These are phyloP conservation scores for Enteromius treurensis DNA, from an alignment of 2,797 vertebrate species.

Conservation along the genomic window DNA sequence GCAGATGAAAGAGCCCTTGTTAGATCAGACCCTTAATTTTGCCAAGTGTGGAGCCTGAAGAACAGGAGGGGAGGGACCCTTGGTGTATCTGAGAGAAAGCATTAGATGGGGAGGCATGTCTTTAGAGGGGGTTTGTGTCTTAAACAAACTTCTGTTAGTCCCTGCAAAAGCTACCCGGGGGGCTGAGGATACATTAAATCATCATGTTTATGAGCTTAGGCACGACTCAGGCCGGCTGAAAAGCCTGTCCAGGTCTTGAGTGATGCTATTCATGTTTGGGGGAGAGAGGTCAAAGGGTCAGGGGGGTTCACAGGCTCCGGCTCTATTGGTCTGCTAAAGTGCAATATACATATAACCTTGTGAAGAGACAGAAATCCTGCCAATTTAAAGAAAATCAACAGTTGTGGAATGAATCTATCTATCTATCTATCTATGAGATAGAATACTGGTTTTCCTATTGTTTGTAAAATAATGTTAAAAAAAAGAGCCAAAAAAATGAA, in stretches of 20 bases:
- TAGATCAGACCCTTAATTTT: constrained; percentile 44
- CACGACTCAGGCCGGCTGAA: constrained; percentile 84
- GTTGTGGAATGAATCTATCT: not conserved
- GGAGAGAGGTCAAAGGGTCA: constrained; percentile 88
- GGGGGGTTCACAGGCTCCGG: constrained; percentile 88
- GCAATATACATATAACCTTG: constrained; percentile 65
- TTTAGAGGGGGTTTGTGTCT: constrained; percentile 62
- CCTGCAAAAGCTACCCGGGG: constrained; percentile 41
- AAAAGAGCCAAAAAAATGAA: not conserved
- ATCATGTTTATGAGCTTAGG: constrained; percentile 93
- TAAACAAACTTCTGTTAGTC: constrained; percentile 56
- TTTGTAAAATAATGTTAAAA: not conserved
- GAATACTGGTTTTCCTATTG: not conserved
- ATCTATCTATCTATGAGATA: not conserved
- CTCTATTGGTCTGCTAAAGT: constrained; percentile 95
- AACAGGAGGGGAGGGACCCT: constrained; percentile 35
- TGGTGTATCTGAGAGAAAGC: constrained; percentile 53
- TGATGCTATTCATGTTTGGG: constrained; percentile 85
- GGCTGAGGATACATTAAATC: constrained; percentile 92
- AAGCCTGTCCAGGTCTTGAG: constrained; percentile 80
- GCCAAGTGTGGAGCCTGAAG: constrained; percentile 32
- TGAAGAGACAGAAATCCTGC: not conserved
- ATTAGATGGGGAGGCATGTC: constrained; percentile 62
- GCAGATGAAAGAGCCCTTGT: constrained; percentile 51
- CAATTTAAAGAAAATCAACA: not conserved